phyloP scores from a whole-genome alignment of 2,113 vertebrate genomes.

The Rhinogobius similis region DNA sequence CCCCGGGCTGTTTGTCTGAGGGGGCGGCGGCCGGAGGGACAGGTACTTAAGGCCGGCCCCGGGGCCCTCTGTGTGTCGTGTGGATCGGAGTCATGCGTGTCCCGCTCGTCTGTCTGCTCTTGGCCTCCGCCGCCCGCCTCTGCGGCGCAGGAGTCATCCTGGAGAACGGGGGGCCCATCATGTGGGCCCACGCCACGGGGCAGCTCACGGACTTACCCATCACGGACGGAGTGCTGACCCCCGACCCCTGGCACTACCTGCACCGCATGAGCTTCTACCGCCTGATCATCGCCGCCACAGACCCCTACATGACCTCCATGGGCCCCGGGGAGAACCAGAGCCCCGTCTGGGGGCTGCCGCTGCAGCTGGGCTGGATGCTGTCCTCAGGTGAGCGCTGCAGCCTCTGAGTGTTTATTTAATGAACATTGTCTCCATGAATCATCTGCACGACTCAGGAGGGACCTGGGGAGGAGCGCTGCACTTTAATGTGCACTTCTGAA shows the following conservation, averaged over 20 bases:
- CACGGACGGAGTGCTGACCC: slow-evolving; percentile 53
- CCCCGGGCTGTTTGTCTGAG: not conserved
- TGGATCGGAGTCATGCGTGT: slow-evolving; percentile 35
- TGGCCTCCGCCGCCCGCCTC: slow-evolving; percentile 43
- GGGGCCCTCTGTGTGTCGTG: not conserved
- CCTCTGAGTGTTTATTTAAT: too few species aligned
- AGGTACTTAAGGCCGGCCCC: slow-evolving; percentile 19
- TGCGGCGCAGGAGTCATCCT: slow-evolving; percentile 43
- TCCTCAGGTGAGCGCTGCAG: slow-evolving; percentile 72
- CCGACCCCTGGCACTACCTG: slow-evolving; percentile 80
- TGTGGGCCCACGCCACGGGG: slow-evolving; percentile 74
- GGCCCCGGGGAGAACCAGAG: slow-evolving; percentile 71
- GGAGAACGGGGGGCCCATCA: slow-evolving; percentile 66
- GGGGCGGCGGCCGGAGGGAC: not conserved
- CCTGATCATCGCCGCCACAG: slow-evolving; percentile 75
- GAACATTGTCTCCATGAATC: too few species aligned
- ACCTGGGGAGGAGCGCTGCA: too few species aligned
- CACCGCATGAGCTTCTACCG: slow-evolving; percentile 84
- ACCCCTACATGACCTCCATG: slow-evolving; percentile 76
- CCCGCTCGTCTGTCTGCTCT: slow-evolving; percentile 23
- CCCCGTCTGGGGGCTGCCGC: slow-evolving; percentile 83
- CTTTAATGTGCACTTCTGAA: too few species aligned
- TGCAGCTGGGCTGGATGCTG: slow-evolving; percentile 87
- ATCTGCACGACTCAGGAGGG: too few species aligned
- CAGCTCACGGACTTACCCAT: slow-evolving; percentile 63